Evolutionary conservation across 2,888 invertebrate genomes (phyloP).

Genomic region (Dryococelus australis): DNA sequence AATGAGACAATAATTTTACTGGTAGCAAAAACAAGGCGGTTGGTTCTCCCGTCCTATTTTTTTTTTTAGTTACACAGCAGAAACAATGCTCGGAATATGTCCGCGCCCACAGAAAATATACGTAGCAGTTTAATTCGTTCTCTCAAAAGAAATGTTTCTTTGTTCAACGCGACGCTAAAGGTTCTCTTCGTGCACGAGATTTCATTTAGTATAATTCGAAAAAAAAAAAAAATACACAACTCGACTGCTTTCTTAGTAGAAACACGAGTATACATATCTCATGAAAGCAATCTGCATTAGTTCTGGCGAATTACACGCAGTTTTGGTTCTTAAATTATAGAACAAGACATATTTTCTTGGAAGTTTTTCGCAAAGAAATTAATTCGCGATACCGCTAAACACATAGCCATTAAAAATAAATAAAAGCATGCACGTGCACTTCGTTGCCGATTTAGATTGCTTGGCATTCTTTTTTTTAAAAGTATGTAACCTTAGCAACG

Average conservation of each 20-base stretch:
- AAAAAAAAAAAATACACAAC: not conserved
- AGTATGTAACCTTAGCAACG: too few relatives aligned
- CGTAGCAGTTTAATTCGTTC: not conserved
- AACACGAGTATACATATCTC: not conserved
- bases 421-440: too few relatives aligned
- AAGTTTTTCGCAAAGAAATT: too few relatives aligned
- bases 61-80: not conserved
- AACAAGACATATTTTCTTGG: too few relatives aligned
- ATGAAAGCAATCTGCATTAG: not conserved
- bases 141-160: not conserved
- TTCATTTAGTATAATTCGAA: not conserved
- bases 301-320: too few relatives aligned
- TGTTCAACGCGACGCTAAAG: not conserved
- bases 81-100: not conserved
- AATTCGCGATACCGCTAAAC: too few relatives aligned
- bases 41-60: not conserved
- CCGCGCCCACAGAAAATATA: not conserved
- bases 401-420: too few relatives aligned
- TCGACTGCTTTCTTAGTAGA: not conserved
- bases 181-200: not conserved
- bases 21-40: not conserved
- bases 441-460: too few relatives aligned
- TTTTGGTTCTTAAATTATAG: too few relatives aligned
- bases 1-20: not conserved
- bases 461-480: too few relatives aligned